These are phyloP conservation scores for Rosalia funebris DNA, from an alignment of 2,888 invertebrate genomes.

Conservation along the genomic window DNA sequence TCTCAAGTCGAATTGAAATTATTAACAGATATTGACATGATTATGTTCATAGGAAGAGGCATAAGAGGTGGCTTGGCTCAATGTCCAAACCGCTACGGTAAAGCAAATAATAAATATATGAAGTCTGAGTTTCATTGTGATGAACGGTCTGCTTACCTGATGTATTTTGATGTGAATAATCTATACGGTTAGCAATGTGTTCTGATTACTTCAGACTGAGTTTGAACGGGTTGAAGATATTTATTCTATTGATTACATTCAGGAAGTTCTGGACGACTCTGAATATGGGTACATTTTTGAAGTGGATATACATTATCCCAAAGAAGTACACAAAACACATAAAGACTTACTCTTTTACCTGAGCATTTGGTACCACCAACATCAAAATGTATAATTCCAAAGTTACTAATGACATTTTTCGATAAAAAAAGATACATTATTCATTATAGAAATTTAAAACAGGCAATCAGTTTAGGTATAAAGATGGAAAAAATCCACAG, in stretches of 20 bases:
- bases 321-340: not conserved
- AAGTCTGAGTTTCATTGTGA: slow-evolving; percentile 42
- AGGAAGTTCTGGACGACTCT: not conserved
- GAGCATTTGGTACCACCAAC: not conserved
- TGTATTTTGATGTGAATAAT: slow-evolving; percentile 51
- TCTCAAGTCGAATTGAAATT: slow-evolving; percentile 53
- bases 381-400: not conserved
- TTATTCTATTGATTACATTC: not conserved
- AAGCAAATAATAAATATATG: slow-evolving; percentile 58
- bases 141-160: slow-evolving; percentile 43
- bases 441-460: not conserved
- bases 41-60: slow-evolving; percentile 51
- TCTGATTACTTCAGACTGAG: slow-evolving; percentile 46
- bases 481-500: not conserved
- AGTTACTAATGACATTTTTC: slow-evolving; percentile 2
- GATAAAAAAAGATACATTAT: not conserved
- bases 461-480: not conserved
- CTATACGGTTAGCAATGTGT: slow-evolving; percentile 46
- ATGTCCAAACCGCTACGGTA: slow-evolving; percentile 49
- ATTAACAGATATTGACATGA: slow-evolving; percentile 55
- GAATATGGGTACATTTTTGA: not conserved
- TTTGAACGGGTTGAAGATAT: slow-evolving; percentile 43
- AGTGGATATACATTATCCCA: slow-evolving; percentile 1
- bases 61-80: slow-evolving; percentile 54
- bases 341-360: not conserved